Evolutionary conservation across 2,888 invertebrate genomes (phyloP).

Genomic region (Idaea biselata): DNA sequence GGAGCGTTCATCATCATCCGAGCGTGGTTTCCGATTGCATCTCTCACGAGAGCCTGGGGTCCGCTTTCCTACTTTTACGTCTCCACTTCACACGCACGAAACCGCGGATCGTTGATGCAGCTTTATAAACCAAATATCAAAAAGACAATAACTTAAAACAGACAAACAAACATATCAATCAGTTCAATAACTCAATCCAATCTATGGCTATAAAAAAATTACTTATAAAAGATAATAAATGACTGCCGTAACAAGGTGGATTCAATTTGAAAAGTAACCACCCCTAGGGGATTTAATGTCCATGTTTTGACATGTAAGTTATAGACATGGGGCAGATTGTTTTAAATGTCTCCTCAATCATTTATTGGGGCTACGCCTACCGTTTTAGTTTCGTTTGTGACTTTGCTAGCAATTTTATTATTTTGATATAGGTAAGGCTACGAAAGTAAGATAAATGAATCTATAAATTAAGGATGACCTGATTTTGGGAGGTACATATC

Average conservation of each 20-base stretch:
- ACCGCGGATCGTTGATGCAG: not conserved
- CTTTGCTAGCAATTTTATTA: not conserved
- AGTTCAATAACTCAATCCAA: not conserved
- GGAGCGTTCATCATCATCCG: too few species aligned
- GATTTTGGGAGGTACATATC: not conserved
- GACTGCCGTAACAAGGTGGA: slow-evolving; percentile 1
- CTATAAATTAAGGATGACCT: not conserved
- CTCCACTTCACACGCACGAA: too few species aligned
- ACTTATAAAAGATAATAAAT: not conserved
- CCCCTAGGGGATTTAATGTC: not conserved
- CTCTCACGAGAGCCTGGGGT: too few species aligned
- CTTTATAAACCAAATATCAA: not conserved
- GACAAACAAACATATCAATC: not conserved
- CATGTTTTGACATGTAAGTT: slow-evolving; percentile 10
- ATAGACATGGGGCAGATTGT: not conserved
- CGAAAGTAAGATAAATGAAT: not conserved
- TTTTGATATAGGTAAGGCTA: not conserved
- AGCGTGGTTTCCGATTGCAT: too few species aligned
- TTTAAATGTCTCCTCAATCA: not conserved
- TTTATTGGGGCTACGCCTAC: not conserved
- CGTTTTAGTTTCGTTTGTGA: not conserved
- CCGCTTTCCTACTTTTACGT: too few species aligned
- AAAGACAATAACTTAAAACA: not conserved
- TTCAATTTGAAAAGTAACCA: slow-evolving; percentile 4
- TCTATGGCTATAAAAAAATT: not conserved